These are phyloP conservation scores for Zenarchopterus dispar DNA, from an alignment of 2,797 vertebrate genomes.

Conservation along the genomic window DNA sequence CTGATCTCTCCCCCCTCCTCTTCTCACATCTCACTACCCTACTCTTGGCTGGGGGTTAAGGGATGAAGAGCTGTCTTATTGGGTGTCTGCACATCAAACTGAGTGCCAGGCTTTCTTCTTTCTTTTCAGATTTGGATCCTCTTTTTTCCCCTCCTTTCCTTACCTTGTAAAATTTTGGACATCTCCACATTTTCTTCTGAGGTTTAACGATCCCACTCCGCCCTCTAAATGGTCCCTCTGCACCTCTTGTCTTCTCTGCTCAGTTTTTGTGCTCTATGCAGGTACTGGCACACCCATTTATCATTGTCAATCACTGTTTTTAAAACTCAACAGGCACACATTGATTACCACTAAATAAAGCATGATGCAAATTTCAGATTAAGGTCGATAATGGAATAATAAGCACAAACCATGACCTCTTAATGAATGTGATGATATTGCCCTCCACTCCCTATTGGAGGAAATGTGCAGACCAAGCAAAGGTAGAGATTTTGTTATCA, in stretches of 20 bases:
- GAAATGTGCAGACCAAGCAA: conserved; percentile 18
- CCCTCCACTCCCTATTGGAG: conserved; percentile 28
- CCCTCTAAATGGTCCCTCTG: conserved; percentile 5
- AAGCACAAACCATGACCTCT: conserved; percentile 51
- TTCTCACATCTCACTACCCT: conserved; percentile 50
- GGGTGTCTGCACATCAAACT: conserved; percentile 61
- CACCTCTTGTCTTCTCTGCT: conserved; percentile 29
- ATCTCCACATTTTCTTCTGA: conserved; percentile 9
- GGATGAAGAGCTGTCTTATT: conserved; percentile 65
- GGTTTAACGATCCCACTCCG: conserved; percentile 24
- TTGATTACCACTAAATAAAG: conserved; percentile 64
- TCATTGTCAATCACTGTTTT: conserved; percentile 73
- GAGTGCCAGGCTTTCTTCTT: conserved; percentile 45
- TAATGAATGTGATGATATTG: conserved; percentile 59
- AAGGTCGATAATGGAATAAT: conserved; percentile 71
- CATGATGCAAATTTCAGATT: conserved; percentile 65
- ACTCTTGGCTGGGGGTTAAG: conserved; percentile 62
- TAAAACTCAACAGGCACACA: conserved; percentile 69
- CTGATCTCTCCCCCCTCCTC: conserved; percentile 35
- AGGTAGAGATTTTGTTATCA: conserved; percentile 3
- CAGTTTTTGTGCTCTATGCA: conserved; percentile 10
- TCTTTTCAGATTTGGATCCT: conserved; percentile 34
- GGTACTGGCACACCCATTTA: conserved; percentile 60
- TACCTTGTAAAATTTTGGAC: conserved; percentile 27
- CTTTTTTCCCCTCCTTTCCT: conserved; percentile 9